These are phyloP conservation scores for Triplophysa bombifrons DNA, from an alignment of 2,797 vertebrate genomes.

Conservation along the genomic window DNA sequence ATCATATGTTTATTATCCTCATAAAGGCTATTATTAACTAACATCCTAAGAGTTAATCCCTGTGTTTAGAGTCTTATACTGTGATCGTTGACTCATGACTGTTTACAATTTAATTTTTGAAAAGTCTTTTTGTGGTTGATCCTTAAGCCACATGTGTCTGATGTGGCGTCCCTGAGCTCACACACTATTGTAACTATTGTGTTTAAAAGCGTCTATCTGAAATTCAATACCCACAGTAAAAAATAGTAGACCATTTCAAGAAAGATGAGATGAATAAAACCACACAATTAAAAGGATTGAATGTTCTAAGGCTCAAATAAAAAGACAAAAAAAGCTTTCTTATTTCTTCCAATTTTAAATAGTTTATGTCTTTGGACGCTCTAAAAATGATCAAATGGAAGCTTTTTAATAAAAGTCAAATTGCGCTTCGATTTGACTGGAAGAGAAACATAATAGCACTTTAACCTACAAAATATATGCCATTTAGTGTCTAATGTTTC, in stretches of 20 bases:
- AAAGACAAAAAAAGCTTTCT: background rate
- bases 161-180: background rate
- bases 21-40: constrained; percentile 17
- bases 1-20: constrained; percentile 1
- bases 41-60: constrained; percentile 15
- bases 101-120: background rate
- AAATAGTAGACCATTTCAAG: background rate
- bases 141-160: background rate
- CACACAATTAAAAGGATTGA: background rate
- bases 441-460: background rate
- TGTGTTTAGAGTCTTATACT: constrained; percentile 15
- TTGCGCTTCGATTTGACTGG: background rate
- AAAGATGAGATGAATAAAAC: background rate
- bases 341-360: background rate
- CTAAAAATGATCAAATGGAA: background rate
- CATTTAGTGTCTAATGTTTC: background rate
- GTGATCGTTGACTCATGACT: background rate
- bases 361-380: background rate
- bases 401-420: background rate
- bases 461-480: background rate
- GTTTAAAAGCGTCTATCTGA: background rate
- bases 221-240: background rate
- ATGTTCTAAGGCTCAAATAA: background rate
- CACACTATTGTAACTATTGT: background rate
- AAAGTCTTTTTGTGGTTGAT: constrained; percentile 5